phyloP scores from a whole-genome alignment of 2,113 vertebrate genomes.

The Nannospalax galili region DNA sequence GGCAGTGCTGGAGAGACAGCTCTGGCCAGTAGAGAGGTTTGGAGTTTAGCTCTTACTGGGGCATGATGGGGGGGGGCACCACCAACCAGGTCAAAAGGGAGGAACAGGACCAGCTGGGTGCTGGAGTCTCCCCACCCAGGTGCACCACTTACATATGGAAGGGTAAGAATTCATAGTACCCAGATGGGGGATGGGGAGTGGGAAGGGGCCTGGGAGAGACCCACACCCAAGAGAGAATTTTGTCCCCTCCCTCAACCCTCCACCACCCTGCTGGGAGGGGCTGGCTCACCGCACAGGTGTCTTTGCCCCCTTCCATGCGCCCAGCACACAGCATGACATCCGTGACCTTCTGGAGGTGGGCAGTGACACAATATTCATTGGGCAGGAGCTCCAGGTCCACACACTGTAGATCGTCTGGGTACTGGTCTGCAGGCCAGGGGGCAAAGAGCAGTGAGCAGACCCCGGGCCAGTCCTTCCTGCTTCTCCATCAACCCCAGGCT shows the following conservation, averaged over 20 bases:
- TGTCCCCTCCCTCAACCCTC: neutral
- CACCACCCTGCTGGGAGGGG: no score
- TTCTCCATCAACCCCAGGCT: neutral
- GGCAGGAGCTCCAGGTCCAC: constrained; percentile 85
- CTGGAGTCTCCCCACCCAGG: accelerated
- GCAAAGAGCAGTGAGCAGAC: neutral
- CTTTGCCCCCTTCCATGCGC: constrained; percentile 86
- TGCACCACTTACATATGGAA: neutral
- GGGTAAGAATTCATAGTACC: no score
- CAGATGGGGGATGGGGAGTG: neutral
- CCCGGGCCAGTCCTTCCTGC: neutral
- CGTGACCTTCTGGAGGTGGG: constrained; percentile 84
- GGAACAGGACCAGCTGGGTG: no score
- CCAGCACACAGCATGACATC: constrained; percentile 89
- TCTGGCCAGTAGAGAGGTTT: neutral
- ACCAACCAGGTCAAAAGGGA: neutral
- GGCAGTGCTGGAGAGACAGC: neutral
- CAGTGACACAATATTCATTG: constrained; percentile 65
- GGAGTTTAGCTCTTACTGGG: no score
- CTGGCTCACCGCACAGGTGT: constrained; percentile 86
- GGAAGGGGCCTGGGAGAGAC: neutral
- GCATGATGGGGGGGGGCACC: no score
- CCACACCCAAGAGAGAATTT: neutral
- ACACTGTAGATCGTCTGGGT: constrained; percentile 83
- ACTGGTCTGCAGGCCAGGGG: neutral